Evolutionary conservation across 2,113 vertebrate genomes (phyloP).

Genomic region (Lota lota): DNA sequence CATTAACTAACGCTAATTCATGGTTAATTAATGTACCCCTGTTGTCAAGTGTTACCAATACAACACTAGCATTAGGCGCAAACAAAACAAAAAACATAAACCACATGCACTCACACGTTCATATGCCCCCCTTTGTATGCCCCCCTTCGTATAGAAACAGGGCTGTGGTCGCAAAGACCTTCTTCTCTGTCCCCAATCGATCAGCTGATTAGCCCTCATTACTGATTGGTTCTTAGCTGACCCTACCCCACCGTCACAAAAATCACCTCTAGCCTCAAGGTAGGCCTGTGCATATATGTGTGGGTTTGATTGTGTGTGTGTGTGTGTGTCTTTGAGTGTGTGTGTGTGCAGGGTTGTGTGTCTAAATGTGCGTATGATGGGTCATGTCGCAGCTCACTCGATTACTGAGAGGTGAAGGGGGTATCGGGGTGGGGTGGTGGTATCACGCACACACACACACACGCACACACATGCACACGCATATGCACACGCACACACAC

Average conservation of each 20-base stretch:
- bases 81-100: not conserved
- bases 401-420: conserved; percentile 47
- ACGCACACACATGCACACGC: conserved; percentile 22
- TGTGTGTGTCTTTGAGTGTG: not conserved
- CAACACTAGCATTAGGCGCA: not conserved
- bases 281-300: conserved; percentile 39
- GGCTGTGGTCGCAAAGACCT: conserved; percentile 32
- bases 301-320: conserved; percentile 24
- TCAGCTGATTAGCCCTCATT: conserved; percentile 89
- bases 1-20: no score
- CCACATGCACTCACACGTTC: not conserved
- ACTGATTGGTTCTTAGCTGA: conserved; percentile 85
- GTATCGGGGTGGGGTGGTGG: conserved; percentile 24
- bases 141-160: conserved; percentile 56
- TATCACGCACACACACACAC: conserved; percentile 4
- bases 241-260: conserved; percentile 80
- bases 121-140: not conserved
- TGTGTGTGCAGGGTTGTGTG: conserved; percentile 24
- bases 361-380: conserved; percentile 39
- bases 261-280: conserved; percentile 77
- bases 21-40: no score
- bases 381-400: conserved; percentile 67
- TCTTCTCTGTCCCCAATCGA: conserved; percentile 75
- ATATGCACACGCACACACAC: conserved; percentile 18
- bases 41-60: no score